A percentile compares a stretch with the other conserved stretches of the same genome.
These are phyloP conservation scores for Glyptemys insculpta DNA, from an alignment of 2,797 vertebrate species.

Conservation along the genomic window DNA sequence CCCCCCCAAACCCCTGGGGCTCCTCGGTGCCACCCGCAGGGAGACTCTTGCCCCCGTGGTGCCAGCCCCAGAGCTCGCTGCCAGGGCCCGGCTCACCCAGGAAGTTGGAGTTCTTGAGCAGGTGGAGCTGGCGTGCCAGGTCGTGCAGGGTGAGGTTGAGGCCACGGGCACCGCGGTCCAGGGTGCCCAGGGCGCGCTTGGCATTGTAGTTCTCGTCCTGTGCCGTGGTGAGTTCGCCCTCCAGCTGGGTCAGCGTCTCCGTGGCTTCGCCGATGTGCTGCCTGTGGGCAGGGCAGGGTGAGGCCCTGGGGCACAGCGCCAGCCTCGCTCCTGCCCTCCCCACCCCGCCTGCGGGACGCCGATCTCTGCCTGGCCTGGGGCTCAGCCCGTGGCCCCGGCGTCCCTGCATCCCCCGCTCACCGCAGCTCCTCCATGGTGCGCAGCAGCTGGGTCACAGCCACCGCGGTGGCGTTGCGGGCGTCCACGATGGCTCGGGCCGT, in stretches of 20 bases:
- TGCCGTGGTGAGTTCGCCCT: constrained; percentile 88
- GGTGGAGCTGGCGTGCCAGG: constrained; percentile 87
- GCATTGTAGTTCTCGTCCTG: constrained; percentile 94
- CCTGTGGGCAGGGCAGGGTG: constrained; percentile 72
- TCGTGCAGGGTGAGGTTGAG: constrained; percentile 91
- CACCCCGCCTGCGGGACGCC: background rate
- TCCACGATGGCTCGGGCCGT: constrained; percentile 87
- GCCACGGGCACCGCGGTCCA: constrained; percentile 89
- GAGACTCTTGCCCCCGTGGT: rapidly evolving
- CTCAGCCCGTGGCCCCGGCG: background rate
- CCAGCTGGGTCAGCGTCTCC: constrained; percentile 89
- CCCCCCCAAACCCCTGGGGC: background rate
- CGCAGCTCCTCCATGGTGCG: constrained; percentile 89
- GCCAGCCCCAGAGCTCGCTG: background rate
- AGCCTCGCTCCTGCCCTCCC: background rate
- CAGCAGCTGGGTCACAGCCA: constrained; percentile 85
- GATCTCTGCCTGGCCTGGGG: too few species aligned
- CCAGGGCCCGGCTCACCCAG: constrained; percentile 82
- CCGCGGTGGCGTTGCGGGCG: constrained; percentile 87
- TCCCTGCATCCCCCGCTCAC: constrained; percentile 60
- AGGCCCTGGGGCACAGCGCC: rapidly evolving
- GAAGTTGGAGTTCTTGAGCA: constrained; percentile 96
- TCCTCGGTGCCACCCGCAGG: background rate
- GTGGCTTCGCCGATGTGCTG: constrained; percentile 91
- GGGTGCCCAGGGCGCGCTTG: constrained; percentile 87